A percentile compares a stretch with the other conserved stretches of the same genome.
Evolutionary conservation across 2,113 vertebrate genomes (phyloP).

Genomic region (Festucalex cinctus): DNA sequence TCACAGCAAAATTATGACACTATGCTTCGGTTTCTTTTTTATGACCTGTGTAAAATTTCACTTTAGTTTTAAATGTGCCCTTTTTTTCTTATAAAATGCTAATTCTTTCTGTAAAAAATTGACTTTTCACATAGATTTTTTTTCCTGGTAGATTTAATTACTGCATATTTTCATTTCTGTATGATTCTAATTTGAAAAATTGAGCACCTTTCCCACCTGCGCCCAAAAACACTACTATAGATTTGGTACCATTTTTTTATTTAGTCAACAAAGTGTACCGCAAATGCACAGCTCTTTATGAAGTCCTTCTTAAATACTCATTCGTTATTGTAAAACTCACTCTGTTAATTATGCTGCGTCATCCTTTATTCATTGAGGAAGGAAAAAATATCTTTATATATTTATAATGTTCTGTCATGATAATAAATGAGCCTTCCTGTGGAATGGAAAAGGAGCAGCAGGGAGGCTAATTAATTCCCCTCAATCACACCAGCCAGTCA

Average conservation of each 20-base stretch:
- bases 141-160: not conserved
- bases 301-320: not conserved
- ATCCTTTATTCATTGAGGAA: conserved; percentile 32
- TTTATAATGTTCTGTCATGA: conserved; percentile 21
- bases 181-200: not conserved
- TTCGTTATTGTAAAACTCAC: conserved; percentile 1
- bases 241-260: not conserved
- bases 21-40: no score
- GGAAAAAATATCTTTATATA: conserved; percentile 6
- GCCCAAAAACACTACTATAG: not conserved
- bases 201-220: not conserved
- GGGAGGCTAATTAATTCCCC: conserved; percentile 38
- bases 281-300: not conserved
- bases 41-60: no score
- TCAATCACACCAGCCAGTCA: conserved; percentile 32
- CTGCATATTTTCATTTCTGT: not conserved
- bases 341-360: conserved; percentile 38
- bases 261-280: not conserved
- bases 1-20: no score
- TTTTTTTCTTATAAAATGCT: no score
- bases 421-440: conserved; percentile 43
- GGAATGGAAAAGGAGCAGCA: conserved; percentile 22
- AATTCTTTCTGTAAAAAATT: not conserved
- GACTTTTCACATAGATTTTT: no score
- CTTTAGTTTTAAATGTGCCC: not conserved